Percentiles rank a stretch among this genome's conserved stretches.
These are phyloP conservation scores for Marcusenius ussheri DNA, from an alignment of 2,113 vertebrate genomes.

Conservation along the genomic window DNA sequence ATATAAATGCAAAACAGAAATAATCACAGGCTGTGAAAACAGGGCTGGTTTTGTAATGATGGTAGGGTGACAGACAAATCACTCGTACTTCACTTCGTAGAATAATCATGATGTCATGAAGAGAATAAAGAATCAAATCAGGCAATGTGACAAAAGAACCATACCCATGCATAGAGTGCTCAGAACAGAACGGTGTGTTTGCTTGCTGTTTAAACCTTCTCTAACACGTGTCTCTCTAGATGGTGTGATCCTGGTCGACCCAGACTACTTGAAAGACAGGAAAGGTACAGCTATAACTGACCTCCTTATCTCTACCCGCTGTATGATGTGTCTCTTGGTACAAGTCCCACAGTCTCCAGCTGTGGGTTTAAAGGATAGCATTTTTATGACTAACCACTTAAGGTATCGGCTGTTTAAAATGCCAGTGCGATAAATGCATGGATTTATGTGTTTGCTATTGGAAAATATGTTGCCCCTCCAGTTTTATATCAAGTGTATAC, in stretches of 20 bases:
- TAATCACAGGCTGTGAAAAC: neutral
- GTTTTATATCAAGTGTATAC: neutral
- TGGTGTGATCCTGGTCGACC: neutral
- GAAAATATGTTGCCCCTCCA: neutral
- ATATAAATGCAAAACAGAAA: neutral
- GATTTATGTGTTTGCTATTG: neutral
- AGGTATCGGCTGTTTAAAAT: neutral
- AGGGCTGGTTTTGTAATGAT: neutral
- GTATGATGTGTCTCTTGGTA: neutral
- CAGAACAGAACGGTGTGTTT: neutral
- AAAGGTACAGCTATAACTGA: slow-evolving; percentile 6
- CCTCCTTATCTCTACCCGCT: neutral
- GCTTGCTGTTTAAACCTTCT: neutral
- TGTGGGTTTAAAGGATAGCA: neutral
- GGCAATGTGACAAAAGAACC: neutral
- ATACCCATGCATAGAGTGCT: neutral
- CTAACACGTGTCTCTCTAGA: neutral
- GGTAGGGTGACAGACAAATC: neutral
- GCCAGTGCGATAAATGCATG: neutral
- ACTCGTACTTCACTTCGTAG: neutral
- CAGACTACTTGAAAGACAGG: slow-evolving; percentile 15
- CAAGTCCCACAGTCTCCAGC: neutral
- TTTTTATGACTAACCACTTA: neutral
- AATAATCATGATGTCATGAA: neutral
- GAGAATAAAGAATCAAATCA: neutral